Conservation (phyloP, 2,113 vertebrate species). For the Dicerorhinus sumatrensis region DNA sequence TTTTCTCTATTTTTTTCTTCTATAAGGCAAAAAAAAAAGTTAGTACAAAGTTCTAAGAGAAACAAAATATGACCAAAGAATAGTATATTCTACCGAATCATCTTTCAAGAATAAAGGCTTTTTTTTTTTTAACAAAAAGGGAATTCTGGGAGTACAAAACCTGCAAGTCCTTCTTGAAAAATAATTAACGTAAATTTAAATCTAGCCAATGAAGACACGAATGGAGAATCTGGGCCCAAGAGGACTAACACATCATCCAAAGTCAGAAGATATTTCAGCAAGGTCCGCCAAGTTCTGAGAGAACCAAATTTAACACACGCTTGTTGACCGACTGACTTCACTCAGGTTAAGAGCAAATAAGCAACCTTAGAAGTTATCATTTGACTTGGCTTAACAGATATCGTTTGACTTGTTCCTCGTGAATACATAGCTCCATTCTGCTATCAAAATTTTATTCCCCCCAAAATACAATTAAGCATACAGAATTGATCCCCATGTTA, state of each 20-base stretch:
- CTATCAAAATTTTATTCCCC: not conserved
- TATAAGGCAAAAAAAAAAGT: not conserved
- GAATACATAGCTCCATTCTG: not conserved
- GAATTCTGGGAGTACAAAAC: not conserved
- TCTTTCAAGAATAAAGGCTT: not conserved
- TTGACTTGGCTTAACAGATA: not conserved
- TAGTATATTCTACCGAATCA: not conserved
- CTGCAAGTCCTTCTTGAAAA: not conserved
- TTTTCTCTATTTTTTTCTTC: conserved; percentile 9
- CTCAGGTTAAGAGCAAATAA: not conserved
- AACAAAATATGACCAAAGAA: not conserved
- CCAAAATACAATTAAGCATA: not conserved
- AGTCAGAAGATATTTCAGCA: not conserved
- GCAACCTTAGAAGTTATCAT: not conserved
- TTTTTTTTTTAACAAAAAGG: not conserved
- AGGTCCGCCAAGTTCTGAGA: not conserved
- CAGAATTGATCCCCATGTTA: not conserved
- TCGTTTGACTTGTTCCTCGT: not conserved
- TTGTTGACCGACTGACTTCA: not conserved
- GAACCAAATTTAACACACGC: not conserved
- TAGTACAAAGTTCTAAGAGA: not conserved
- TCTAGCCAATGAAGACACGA: not conserved
- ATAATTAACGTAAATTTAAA: not conserved
- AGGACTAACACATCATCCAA: not conserved
- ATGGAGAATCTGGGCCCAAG: not conserved